A percentile compares a stretch with the other conserved stretches of the same genome.
Evolutionary conservation across 2,113 vertebrate species (phyloP).

Genomic region (Lanius collurio): DNA sequence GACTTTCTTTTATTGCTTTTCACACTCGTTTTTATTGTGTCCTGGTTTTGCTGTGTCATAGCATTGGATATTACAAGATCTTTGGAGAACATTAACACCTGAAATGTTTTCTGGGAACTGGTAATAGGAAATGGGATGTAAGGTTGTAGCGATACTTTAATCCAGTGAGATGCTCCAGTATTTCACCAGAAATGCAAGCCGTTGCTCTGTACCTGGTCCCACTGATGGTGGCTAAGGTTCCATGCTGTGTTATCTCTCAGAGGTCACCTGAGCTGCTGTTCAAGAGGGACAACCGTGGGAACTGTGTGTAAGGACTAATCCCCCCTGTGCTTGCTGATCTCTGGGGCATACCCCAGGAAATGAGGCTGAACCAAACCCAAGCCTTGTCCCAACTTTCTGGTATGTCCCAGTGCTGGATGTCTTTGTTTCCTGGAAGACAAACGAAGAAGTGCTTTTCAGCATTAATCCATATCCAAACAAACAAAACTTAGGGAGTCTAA

Average conservation of each 20-base stretch:
- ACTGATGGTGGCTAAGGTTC: neutral
- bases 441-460: neutral
- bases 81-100: neutral
- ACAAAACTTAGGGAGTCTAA: neutral
- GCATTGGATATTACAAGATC: neutral
- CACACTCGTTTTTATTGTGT: neutral
- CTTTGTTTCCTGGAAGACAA: neutral
- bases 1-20: neutral
- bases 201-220: neutral
- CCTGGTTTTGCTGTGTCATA: neutral
- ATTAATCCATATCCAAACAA: neutral
- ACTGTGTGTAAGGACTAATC: neutral
- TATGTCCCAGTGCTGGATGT: neutral
- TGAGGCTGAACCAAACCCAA: neutral
- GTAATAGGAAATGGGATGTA: neutral
- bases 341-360: neutral
- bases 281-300: fast-evolving
- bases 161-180: neutral
- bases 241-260: neutral
- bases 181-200: neutral
- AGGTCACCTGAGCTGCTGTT: neutral
- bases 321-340: neutral
- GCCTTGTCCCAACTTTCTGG: neutral
- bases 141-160: neutral
- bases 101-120: neutral